Evolutionary conservation across 2,113 vertebrate genomes (phyloP), one percentile per base, ranked within the genome.

Genomic region (Steatornis caripensis): DNA sequence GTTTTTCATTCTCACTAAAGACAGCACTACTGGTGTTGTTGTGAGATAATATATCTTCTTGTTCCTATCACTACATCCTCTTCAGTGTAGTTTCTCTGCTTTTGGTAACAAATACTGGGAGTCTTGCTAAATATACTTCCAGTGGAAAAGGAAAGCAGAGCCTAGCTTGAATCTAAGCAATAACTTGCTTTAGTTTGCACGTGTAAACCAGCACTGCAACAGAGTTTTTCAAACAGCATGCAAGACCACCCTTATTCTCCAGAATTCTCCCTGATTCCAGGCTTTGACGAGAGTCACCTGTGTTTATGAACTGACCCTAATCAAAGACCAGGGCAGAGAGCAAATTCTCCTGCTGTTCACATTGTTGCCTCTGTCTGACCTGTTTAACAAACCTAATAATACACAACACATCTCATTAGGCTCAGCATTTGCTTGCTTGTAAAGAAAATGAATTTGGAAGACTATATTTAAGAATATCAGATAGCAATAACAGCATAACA

Each of bases 331-430:
- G 49, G 34, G 54, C 74, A 92, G 65, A 95, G 57, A 77, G 65
- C 61, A 93, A 89, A 93, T 85, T 61, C 45, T 91, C 36, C 48
- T 41, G 80, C 84, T 84, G 64, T 84, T 96, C 74, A 53, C 36
- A 53, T 58, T 75, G 69, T 89, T 93, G 89, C 81, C 84, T 87
- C 65, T 57, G 32, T 49, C 65, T 71, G 69, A 95, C 72, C 80
- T 87, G 46, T 87, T 75, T 93, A 91, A 87, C 84, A 93, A 95
- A 92, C 36, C 57, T 87, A 84, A 78, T 62, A 72, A 65, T 34
- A 86, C 43, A 89, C 14, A 91, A 43, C 34, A 76, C n/a, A 68
- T 84, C 91, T 95, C 86, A 71, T 93, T 89, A 96, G 41, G 37
- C 26, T 89, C n/a, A 76, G 14, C 17, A 49, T 76, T 90, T 87